These are phyloP conservation scores for Xestia ashworthii DNA, from an alignment of 2,888 invertebrate genomes.

Conservation along the genomic window DNA sequence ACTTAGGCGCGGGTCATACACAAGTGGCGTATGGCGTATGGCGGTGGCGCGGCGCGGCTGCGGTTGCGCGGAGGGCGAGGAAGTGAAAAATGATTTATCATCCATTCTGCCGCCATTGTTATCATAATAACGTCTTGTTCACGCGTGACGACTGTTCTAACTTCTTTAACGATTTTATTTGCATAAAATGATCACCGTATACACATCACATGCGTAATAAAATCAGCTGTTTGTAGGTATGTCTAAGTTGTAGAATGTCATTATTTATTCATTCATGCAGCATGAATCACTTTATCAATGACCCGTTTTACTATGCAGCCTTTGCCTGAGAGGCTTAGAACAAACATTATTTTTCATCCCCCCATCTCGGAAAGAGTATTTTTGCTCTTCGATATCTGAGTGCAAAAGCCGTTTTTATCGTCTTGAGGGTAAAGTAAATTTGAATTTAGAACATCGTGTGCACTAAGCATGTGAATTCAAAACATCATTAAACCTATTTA, in stretches of 20 bases:
- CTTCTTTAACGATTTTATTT: constrained; percentile 8
- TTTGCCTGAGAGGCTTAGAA: background rate
- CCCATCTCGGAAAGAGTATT: too few species aligned
- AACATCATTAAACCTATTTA: too few species aligned
- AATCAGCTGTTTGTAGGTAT: constrained; percentile 31
- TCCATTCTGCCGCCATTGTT: constrained; percentile 11
- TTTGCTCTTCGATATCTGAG: too few species aligned
- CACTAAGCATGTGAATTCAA: too few species aligned
- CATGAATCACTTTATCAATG: constrained; percentile 35
- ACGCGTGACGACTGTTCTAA: constrained; percentile 8
- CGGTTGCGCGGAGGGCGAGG: too few species aligned
- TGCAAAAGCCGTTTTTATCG: too few species aligned
- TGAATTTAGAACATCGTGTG: too few species aligned
- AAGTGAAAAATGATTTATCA: background rate
- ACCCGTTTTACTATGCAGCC: constrained; percentile 11
- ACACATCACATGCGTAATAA: constrained; percentile 6
- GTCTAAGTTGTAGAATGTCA: background rate
- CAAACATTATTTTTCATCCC: too few species aligned
- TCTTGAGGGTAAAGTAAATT: too few species aligned
- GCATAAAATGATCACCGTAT: background rate
- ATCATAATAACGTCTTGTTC: constrained; percentile 33
- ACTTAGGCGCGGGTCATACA: too few species aligned
- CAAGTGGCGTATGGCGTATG: too few species aligned
- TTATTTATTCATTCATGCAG: constrained; percentile 30
- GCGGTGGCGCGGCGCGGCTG: too few species aligned